Conservation (phyloP, 1,140 invertebrate species). For the Bombus huntii region DNA sequence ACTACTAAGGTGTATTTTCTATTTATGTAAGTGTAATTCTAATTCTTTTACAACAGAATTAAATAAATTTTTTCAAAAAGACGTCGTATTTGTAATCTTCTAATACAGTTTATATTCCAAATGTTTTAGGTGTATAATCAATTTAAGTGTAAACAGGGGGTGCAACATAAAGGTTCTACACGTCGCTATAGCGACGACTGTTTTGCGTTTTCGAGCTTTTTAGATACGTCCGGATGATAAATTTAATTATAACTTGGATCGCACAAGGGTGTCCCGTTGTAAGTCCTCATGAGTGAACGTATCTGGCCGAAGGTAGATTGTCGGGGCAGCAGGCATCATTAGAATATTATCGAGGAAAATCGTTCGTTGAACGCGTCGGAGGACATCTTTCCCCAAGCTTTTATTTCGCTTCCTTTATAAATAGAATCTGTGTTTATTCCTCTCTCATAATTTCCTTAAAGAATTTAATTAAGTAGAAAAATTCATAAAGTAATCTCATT, state of each 20-base stretch:
- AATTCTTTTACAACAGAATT: too few species aligned
- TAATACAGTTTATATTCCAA: too few species aligned
- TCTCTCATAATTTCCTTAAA: neutral
- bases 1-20: too few species aligned
- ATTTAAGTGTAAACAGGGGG: too few species aligned
- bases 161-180: neutral
- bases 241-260: conserved; percentile 26
- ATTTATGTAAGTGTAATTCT: too few species aligned
- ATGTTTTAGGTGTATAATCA: neutral
- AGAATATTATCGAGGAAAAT: conserved; percentile 15
- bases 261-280: neutral
- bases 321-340: neutral
- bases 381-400: neutral
- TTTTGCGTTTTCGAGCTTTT: conserved; percentile 15
- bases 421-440: neutral
- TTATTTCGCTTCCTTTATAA: neutral
- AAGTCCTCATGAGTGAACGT: conserved; percentile 6
- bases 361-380: neutral
- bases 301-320: neutral
- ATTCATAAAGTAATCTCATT: neutral
- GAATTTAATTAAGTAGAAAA: neutral
- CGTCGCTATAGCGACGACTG: conserved; percentile 13
- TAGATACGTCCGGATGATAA: conserved; percentile 25
- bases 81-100: too few species aligned
- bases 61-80: too few species aligned